A percentile compares a stretch with the other conserved stretches of the same genome.
Conservation (phyloP, 2,797 vertebrate genomes). For the Heliangelus exortis region DNA sequence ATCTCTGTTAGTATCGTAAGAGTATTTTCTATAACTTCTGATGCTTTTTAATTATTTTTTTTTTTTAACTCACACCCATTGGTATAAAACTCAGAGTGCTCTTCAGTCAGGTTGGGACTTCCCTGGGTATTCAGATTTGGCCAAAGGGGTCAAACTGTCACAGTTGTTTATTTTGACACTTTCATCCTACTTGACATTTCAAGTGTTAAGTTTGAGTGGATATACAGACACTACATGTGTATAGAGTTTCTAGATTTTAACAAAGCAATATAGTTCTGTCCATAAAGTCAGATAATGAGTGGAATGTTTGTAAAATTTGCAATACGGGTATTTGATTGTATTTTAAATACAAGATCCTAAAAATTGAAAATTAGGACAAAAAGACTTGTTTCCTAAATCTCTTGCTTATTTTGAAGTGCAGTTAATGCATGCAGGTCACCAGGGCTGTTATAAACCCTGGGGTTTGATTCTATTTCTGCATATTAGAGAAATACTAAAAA, state of each 20-base stretch:
- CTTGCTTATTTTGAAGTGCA: background rate
- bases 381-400: background rate
- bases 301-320: conserved; percentile 67
- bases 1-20: background rate
- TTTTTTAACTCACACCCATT: background rate
- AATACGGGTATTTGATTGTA: conserved; percentile 77
- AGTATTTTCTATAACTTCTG: background rate
- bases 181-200: conserved; percentile 56
- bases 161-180: conserved; percentile 35
- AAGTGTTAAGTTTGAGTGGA: conserved; percentile 26
- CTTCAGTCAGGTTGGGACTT: background rate
- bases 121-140: background rate
- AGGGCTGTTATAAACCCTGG: conserved; percentile 6
- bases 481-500: background rate
- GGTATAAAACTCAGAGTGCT: background rate
- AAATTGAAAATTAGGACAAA: background rate
- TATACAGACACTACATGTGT: conserved; percentile 3
- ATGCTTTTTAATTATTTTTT: no score
- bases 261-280: conserved; percentile 79
- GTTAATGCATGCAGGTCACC: background rate
- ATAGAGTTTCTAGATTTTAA: conserved; percentile 60
- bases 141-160: background rate
- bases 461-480: background rate
- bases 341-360: conserved; percentile 54
- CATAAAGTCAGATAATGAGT: conserved; percentile 59